A percentile compares a stretch with the other conserved stretches of the same genome.
phyloP scores from a whole-genome alignment of 2,797 vertebrate species.

The Anomalospiza imberbis region DNA sequence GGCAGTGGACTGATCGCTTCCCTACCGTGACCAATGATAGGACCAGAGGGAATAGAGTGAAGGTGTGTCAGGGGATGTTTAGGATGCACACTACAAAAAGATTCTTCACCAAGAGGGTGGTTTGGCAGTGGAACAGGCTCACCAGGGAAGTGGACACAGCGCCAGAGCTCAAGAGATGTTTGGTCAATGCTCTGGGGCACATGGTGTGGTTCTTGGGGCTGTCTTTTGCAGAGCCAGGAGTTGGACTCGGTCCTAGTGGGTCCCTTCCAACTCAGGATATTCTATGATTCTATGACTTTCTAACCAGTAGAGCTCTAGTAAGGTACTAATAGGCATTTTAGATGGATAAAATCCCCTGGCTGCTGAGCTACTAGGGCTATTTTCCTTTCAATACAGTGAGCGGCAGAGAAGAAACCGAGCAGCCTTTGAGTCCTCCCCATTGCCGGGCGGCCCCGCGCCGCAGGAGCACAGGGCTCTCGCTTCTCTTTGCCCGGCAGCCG shows the following conservation, averaged over 20 bases:
- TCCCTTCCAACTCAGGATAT: neutral
- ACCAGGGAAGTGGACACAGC: neutral
- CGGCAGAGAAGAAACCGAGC: neutral
- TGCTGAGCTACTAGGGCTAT: neutral
- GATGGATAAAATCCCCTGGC: neutral
- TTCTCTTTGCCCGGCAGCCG: neutral
- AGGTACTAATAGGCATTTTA: neutral
- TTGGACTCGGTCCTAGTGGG: neutral
- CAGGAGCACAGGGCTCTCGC: neutral
- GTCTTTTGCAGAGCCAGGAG: neutral
- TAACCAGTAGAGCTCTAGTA: neutral
- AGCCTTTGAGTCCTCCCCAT: neutral
- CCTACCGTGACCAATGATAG: accelerated
- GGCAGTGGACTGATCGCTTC: accelerated
- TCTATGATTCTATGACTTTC: neutral
- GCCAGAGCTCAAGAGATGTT: neutral
- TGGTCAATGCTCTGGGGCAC: neutral
- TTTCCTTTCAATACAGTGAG: neutral
- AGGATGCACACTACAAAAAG: neutral
- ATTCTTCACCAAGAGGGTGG: neutral
- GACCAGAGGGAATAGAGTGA: accelerated
- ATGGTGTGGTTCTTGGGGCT: neutral
- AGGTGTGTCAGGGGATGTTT: neutral
- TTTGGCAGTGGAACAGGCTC: neutral
- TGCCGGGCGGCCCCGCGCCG: neutral